A percentile compares a stretch with the other conserved stretches of the same genome.
These are phyloP conservation scores for Drosophila pseudoananassae DNA, from an alignment of 1,140 invertebrate genomes.

Conservation along the genomic window DNA sequence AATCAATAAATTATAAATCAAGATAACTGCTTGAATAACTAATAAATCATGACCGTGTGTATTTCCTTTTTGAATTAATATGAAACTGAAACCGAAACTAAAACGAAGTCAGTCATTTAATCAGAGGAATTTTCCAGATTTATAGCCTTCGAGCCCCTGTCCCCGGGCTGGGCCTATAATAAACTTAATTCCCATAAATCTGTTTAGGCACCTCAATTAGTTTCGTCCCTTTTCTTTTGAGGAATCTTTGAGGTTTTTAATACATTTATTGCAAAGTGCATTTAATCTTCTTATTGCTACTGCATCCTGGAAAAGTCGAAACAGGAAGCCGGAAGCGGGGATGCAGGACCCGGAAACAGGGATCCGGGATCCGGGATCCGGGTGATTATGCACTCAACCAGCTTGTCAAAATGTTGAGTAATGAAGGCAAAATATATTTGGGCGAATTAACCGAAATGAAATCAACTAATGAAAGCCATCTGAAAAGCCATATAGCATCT, in stretches of 20 bases:
- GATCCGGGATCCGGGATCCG: not conserved
- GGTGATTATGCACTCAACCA: slow-evolving; percentile 14
- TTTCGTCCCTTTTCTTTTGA: slow-evolving; percentile 19
- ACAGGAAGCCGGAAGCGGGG: slow-evolving; percentile 4
- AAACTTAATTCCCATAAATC: slow-evolving; percentile 42
- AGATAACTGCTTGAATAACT: slow-evolving; percentile 68
- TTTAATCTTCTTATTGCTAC: slow-evolving; percentile 44
- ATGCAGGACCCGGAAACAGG: not conserved
- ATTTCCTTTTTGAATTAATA: slow-evolving; percentile 60
- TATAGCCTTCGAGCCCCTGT: slow-evolving; percentile 11
- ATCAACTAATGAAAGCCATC: slow-evolving; percentile 73
- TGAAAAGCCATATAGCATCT: slow-evolving; percentile 33
- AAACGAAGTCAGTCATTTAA: slow-evolving; percentile 48
- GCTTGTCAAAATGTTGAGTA: slow-evolving; percentile 38
- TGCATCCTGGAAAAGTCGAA: not conserved
- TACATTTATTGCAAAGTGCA: slow-evolving; percentile 34
- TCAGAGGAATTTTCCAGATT: slow-evolving; percentile 43
- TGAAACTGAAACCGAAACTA: slow-evolving; percentile 6
- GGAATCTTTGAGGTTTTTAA: slow-evolving; percentile 29
- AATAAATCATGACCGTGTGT: slow-evolving; percentile 63
- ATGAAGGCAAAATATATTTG: slow-evolving; percentile 54
- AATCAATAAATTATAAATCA: slow-evolving; percentile 76
- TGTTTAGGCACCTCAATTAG: slow-evolving; percentile 46
- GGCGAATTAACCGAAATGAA: slow-evolving; percentile 69
- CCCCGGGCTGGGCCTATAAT: slow-evolving; percentile 13